A percentile compares a stretch with the other conserved stretches of the same genome.
Conservation (phyloP, 2,113 vertebrate genomes). For the Mustelus asterias region DNA sequence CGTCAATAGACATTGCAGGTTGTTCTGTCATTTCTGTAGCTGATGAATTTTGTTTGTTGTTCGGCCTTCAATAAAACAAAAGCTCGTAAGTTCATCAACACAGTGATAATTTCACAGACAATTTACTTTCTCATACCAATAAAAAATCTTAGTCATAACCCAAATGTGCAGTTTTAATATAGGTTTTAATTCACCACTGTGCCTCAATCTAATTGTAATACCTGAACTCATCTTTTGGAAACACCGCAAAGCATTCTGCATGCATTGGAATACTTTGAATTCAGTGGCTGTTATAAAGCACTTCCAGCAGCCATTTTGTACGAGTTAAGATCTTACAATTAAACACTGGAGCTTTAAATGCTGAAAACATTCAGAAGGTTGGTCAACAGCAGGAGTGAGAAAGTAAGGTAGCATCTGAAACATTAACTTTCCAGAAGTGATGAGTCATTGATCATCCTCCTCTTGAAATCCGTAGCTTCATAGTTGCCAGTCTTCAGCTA, state of each 20-base stretch:
- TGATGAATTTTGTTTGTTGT: background rate
- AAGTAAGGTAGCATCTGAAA: background rate
- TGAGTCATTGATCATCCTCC: too few relatives aligned
- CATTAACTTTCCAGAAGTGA: background rate
- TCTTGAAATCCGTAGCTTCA: too few relatives aligned
- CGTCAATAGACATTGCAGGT: background rate
- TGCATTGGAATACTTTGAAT: background rate
- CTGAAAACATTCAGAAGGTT: background rate
- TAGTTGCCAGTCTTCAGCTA: too few relatives aligned
- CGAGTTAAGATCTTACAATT: background rate
- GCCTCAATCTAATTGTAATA: background rate
- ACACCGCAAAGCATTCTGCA: background rate
- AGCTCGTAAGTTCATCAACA: background rate
- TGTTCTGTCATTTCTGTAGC: background rate
- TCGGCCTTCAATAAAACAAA: background rate
- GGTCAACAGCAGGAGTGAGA: background rate
- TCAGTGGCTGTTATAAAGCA: background rate
- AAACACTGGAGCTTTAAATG: background rate
- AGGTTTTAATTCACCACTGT: background rate
- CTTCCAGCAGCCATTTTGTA: background rate
- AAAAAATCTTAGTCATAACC: background rate
- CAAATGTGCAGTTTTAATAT: background rate
- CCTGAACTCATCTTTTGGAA: background rate
- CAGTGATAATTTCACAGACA: background rate
- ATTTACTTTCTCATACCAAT: background rate